Conservation (phyloP, 1,140 invertebrate species). For the Drosophila sp. region DNA sequence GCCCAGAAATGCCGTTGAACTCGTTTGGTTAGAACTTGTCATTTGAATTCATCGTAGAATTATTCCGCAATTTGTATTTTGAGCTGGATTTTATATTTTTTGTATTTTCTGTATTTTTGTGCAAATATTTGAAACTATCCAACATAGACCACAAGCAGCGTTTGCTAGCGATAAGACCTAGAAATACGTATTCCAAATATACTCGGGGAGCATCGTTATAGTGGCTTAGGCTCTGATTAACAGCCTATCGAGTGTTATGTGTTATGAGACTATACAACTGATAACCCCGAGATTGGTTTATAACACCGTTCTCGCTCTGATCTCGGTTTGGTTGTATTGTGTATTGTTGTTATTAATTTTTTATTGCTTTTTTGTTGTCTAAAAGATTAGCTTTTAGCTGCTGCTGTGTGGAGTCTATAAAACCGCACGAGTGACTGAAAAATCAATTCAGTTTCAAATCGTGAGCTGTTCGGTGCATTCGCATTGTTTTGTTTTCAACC, state of each 20-base stretch:
- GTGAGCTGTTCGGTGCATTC: conserved; percentile 55
- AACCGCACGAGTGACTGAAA: conserved; percentile 50
- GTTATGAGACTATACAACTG: conserved; percentile 38
- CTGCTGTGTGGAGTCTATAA: conserved; percentile 61
- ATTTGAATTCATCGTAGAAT: conserved; percentile 49
- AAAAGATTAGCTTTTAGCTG: conserved; percentile 45
- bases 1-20: conserved; percentile 77
- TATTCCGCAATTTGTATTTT: conserved; percentile 34
- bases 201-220: conserved; percentile 1
- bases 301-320: conserved; percentile 53
- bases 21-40: conserved; percentile 75
- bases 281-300: conserved; percentile 56
- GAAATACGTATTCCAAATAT: neutral
- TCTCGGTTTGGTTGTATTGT: conserved; percentile 53
- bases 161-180: conserved; percentile 11
- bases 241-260: conserved; percentile 44
- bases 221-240: neutral
- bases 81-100: conserved; percentile 23
- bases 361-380: conserved; percentile 47
- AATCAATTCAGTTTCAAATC: conserved; percentile 68
- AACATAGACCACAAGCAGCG: conserved; percentile 58
- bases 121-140: conserved; percentile 57
- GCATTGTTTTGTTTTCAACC: conserved; percentile 15
- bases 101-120: conserved; percentile 11
- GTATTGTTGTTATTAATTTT: conserved; percentile 50